A percentile compares a stretch with the other conserved stretches of the same genome.
Conservation (phyloP, 2,113 vertebrate species). For the Microtus ochrogaster region DNA sequence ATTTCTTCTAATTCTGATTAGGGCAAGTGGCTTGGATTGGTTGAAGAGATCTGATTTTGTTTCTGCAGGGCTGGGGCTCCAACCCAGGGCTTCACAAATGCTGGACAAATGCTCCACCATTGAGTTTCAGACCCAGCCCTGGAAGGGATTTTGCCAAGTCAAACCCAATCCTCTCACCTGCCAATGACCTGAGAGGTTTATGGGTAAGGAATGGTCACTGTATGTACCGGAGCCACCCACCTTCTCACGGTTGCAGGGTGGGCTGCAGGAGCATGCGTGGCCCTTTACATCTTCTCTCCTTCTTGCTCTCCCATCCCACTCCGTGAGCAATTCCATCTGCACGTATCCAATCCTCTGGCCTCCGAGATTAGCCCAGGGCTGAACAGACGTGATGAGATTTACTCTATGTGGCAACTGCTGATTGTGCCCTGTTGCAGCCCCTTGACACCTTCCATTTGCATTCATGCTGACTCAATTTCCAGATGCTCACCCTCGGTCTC, state of each 20-base stretch:
- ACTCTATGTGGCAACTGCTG: not conserved
- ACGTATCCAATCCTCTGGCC: not conserved
- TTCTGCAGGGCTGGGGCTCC: not conserved
- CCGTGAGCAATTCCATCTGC: not conserved
- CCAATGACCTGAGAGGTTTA: not conserved
- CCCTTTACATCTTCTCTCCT: not conserved
- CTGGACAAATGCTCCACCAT: not conserved
- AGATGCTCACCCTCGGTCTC: not conserved
- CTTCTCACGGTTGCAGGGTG: not conserved
- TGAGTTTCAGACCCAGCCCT: not conserved
- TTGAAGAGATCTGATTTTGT: not conserved
- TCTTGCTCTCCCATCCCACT: not conserved
- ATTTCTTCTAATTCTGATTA: not conserved
- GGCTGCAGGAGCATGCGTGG: not conserved
- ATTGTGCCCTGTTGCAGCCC: too few species aligned
- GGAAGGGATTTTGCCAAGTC: not conserved
- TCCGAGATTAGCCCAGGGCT: not conserved
- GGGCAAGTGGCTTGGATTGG: not conserved
- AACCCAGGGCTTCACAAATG: too few species aligned
- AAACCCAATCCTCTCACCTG: not conserved
- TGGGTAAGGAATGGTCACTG: not conserved
- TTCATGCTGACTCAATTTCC: not conserved
- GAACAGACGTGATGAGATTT: not conserved
- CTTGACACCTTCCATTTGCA: not conserved
- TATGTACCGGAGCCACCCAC: not conserved